Base-by-base conservation (phyloP, 2,888 invertebrate species). In the Teinopalpus imperialis region DNA sequence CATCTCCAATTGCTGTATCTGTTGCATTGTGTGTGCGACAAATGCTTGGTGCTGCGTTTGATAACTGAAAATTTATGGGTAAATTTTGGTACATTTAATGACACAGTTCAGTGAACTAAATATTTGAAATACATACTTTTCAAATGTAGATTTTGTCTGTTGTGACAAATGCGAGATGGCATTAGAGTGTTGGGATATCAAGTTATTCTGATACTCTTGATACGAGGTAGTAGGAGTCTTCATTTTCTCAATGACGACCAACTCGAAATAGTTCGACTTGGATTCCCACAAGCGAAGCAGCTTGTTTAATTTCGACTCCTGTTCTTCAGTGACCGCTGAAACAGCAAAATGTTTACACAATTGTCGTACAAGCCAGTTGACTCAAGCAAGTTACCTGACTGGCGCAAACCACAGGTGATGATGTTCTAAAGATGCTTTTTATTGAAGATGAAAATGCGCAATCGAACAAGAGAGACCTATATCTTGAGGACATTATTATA, bases 11-110 rank as follows among this genome's bases (percentile, higher is more conserved):
- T 93, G 95, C 64, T 95, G 94, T 61, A 97, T 95, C 78, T 97
- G 97, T 69, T 95, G 94, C 80, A 95, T 90, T 3, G 98, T 95
- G 82, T 99, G 99, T 47, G 94, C 92, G 6, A 97, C 95, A 74
- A 98, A 99, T 6, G 98, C 96, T 77, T 97, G 95, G 86, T 99
- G 99, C 72, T 99, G 99, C 26, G 95, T 93, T 83, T 97, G 95
- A 67, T 97, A 96, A 63, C 93, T 94, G 69, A 43, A 86, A 77
- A 54, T 7, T n/a, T n/a, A 36, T 5, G 24, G 20, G 1, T 35
- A 20, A 24, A 23, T 20, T 26, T 13, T 45, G 30, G 36, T 6
- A 8, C 27, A 42, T 43, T 18, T 31, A 7, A 8, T 24, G 14
- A 30, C 2, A 9, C 21, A n/a, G 24, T 49, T 30, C 14, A 30